phyloP scores from a whole-genome alignment of 2,888 invertebrate genomes.

The Drosophila tripunctata region DNA sequence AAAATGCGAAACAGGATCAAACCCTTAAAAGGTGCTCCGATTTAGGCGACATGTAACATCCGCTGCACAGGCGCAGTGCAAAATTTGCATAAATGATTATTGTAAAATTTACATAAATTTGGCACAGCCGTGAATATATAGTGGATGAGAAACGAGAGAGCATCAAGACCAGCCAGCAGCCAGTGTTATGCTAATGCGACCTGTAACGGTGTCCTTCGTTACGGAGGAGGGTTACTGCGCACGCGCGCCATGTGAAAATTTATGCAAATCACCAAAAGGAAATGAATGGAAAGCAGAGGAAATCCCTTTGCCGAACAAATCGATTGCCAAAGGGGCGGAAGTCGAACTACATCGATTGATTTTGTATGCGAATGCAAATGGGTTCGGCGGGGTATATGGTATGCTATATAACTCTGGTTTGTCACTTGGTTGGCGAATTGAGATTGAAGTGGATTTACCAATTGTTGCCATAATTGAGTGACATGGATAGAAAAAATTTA shows the following conservation, averaged over 20 bases:
- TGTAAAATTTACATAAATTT: conserved; percentile 80
- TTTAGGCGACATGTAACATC: conserved; percentile 64
- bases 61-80: conserved; percentile 55
- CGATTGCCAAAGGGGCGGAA: conserved; percentile 59
- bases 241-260: conserved; percentile 69
- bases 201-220: conserved; percentile 55
- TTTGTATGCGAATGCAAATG: conserved; percentile 28
- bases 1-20: conserved; percentile 56
- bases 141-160: conserved; percentile 6
- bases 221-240: conserved; percentile 65
- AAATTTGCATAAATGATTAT: conserved; percentile 79
- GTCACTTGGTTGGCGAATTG: conserved; percentile 72
- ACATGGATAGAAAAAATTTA: conserved; percentile 57
- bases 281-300: conserved; percentile 28
- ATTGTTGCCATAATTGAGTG: conserved; percentile 79
- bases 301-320: conserved; percentile 54
- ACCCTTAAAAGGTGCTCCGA: conserved; percentile 47
- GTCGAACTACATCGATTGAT: conserved; percentile 56
- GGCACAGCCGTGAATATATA: conserved; percentile 52
- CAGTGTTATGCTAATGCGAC: conserved; percentile 83
- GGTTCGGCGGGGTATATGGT: neutral
- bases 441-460: conserved; percentile 73
- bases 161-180: conserved; percentile 45
- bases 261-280: conserved; percentile 67
- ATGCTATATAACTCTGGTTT: conserved; percentile 49